Evolutionary conservation across 2,888 invertebrate genomes (phyloP).

Genomic region (Ectemnius continuus): DNA sequence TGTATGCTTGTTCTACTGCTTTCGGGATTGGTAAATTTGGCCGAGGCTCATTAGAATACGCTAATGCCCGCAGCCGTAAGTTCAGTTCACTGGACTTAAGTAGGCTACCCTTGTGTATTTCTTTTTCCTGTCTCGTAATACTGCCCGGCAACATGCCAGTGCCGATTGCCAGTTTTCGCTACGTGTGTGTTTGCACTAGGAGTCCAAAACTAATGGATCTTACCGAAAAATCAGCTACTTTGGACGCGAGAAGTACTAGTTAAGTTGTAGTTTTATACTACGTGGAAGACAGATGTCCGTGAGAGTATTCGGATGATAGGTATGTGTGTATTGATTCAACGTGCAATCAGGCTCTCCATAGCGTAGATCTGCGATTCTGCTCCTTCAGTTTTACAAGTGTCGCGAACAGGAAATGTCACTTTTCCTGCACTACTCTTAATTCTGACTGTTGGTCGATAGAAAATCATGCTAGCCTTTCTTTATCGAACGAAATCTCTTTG

Average conservation of each 20-base stretch:
- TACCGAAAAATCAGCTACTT: slow-evolving; percentile 38
- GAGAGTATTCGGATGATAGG: slow-evolving; percentile 38
- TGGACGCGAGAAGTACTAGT: slow-evolving; percentile 53
- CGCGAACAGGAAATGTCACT: not conserved
- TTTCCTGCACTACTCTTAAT: not conserved
- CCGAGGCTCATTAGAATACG: no score
- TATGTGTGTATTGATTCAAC: slow-evolving; percentile 19
- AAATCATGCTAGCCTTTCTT: slow-evolving; percentile 38
- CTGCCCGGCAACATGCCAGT: slow-evolving; percentile 10
- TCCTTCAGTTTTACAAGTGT: slow-evolving; percentile 49
- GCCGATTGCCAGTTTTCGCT: slow-evolving; percentile 25
- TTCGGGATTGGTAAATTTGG: no score
- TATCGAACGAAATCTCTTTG: slow-evolving; percentile 53
- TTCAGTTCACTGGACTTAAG: slow-evolving; percentile 10
- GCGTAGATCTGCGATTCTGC: slow-evolving; percentile 5
- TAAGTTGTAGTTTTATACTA: slow-evolving; percentile 68
- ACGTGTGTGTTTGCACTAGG: not conserved
- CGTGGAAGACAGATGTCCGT: slow-evolving; percentile 70
- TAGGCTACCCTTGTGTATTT: slow-evolving; percentile 8
- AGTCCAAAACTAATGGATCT: slow-evolving; percentile 29
- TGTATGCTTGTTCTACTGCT: no score
- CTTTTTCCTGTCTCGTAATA: not conserved
- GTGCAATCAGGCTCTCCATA: slow-evolving; percentile 26
- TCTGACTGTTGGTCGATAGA: slow-evolving; percentile 28
- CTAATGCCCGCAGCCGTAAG: no score